Evolutionary conservation across 1,140 invertebrate genomes (phyloP).

Genomic region (Neodiprion virginianus): DNA sequence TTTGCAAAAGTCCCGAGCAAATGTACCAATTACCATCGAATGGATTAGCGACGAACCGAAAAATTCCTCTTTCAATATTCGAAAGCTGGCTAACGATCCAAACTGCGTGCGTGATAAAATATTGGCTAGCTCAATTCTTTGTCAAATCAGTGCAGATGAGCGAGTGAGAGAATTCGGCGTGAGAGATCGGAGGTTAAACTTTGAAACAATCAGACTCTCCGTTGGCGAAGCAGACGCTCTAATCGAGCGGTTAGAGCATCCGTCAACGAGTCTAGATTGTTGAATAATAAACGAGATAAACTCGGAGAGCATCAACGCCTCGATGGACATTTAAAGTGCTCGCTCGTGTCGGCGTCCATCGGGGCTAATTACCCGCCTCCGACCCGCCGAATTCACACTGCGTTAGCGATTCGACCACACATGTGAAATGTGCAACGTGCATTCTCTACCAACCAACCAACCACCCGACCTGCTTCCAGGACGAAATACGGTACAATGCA

Average conservation of each 20-base stretch:
- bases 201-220: too few relatives aligned
- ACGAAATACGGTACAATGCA: not conserved
- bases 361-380: conserved; percentile 43
- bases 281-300: conserved; percentile 49
- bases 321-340: conserved; percentile 55
- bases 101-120: too few relatives aligned
- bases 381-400: conserved; percentile 20
- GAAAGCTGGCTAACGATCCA: too few relatives aligned
- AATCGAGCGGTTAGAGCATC: not conserved
- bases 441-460: not conserved
- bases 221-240: too few relatives aligned
- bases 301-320: conserved; percentile 28
- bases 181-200: too few relatives aligned
- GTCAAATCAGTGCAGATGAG: too few relatives aligned
- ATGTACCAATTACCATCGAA: too few relatives aligned
- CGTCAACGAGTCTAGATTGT: conserved; percentile 31
- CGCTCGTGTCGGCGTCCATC: conserved; percentile 53
- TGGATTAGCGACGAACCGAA: too few relatives aligned
- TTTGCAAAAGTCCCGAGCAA: too few relatives aligned
- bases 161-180: too few relatives aligned
- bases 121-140: too few relatives aligned
- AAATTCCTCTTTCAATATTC: too few relatives aligned
- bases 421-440: conserved; percentile 25
- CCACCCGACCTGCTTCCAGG: not conserved
- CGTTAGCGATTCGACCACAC: conserved; percentile 15